Conservation (phyloP, 2,797 vertebrate species). For the Rhabdomys pumilio region DNA sequence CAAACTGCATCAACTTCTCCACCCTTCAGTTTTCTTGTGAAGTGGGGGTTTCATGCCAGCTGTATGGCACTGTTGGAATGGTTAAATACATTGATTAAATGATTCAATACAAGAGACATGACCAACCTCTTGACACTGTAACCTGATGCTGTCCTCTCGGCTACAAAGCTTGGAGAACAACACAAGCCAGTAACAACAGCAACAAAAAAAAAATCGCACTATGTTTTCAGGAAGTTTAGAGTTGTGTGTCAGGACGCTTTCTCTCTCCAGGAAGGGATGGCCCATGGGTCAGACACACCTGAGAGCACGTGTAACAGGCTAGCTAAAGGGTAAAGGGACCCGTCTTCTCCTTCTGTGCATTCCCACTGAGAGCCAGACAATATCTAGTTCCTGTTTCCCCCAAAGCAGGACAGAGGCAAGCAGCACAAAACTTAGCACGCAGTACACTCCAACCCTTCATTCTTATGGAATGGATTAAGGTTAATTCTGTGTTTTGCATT, state of each 20-base stretch:
- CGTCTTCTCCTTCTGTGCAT: no score
- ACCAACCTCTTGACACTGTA: not conserved
- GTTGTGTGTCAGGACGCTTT: not conserved
- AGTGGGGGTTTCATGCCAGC: not conserved
- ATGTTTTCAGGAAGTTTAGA: not conserved
- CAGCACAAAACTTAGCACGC: not conserved
- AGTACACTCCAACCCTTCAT: not conserved
- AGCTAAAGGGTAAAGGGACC: not conserved
- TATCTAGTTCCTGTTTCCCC: not conserved
- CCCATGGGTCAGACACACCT: not conserved
- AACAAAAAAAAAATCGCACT: not conserved
- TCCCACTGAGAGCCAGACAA: accelerated
- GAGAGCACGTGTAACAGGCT: accelerated
- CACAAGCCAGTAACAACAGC: not conserved
- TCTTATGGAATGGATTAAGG: not conserved
- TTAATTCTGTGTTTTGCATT: not conserved
- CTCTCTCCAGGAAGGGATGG: not conserved
- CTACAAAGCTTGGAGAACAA: not conserved
- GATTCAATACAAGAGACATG: no score
- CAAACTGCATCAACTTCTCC: not conserved
- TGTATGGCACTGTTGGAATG: not conserved
- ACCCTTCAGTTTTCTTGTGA: not conserved
- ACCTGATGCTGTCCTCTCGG: not conserved
- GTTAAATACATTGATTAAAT: not conserved
- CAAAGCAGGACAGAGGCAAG: not conserved